Percentiles rank a stretch among this genome's conserved stretches.
phyloP scores from a whole-genome alignment of 1,140 invertebrate genomes.

The Pachyrhynchus sulphureomaculatus region DNA sequence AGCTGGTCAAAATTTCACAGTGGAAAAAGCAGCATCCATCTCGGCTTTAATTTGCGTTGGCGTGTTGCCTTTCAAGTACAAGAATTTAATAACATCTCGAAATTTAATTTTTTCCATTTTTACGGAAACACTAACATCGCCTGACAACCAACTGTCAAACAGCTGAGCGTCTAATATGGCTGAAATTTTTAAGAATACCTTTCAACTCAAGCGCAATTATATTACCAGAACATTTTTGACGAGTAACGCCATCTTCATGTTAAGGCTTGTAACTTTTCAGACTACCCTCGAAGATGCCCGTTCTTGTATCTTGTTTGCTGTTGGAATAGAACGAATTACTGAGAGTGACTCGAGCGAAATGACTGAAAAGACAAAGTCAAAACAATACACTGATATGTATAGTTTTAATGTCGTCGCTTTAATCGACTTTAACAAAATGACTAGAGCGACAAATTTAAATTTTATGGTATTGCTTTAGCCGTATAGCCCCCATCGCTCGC shows the following conservation, averaged over 20 bases:
- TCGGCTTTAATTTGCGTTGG: conserved; percentile 33
- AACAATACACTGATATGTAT: too few species aligned
- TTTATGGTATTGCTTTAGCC: too few species aligned
- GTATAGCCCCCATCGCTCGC: too few species aligned
- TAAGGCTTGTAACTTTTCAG: conserved; percentile 9
- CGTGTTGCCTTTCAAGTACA: conserved; percentile 37
- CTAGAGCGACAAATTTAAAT: too few species aligned
- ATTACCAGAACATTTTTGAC: conserved; percentile 4
- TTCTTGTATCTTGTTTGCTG: too few species aligned
- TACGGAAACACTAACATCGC: conserved; percentile 30
- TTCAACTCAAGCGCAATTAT: background rate
- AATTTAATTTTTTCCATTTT: conserved; percentile 34
- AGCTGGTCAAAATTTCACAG: conserved; percentile 42
- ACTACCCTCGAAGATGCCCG: background rate
- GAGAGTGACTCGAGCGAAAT: too few species aligned
- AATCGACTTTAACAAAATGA: too few species aligned
- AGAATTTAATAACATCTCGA: conserved; percentile 32
- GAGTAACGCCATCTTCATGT: background rate
- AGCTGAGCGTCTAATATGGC: conserved; percentile 4
- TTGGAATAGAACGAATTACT: too few species aligned
- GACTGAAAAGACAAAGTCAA: too few species aligned
- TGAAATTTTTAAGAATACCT: conserved; percentile 3
- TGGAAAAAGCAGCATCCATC: conserved; percentile 37
- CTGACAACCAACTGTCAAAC: conserved; percentile 12
- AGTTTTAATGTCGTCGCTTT: too few species aligned